A percentile compares a stretch with the other conserved stretches of the same genome.
Conservation (phyloP, 2,797 vertebrate genomes). For the Semotilus atromaculatus region DNA sequence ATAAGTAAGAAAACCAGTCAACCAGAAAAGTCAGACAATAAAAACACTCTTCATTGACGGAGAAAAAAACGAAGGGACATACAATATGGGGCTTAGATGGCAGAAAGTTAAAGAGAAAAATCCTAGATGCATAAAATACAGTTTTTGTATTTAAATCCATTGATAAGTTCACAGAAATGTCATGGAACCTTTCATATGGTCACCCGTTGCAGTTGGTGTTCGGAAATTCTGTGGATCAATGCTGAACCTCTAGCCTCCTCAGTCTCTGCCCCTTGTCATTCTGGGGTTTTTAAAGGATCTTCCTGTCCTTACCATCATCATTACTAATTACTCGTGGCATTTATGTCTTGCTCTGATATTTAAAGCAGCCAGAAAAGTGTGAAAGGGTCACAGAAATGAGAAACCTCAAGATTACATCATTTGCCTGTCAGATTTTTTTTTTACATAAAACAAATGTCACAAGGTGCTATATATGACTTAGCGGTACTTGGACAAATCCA, state of each 20-base stretch:
- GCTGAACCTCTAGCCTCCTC: slow-evolving; percentile 25
- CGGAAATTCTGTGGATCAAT: slow-evolving; percentile 3
- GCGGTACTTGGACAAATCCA: not conserved
- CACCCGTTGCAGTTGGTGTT: slow-evolving; percentile 12
- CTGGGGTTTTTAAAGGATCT: slow-evolving; percentile 42
- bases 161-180: slow-evolving; percentile 45
- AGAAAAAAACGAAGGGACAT: not conserved
- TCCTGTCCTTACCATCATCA: slow-evolving; percentile 48
- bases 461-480: slow-evolving; percentile 12
- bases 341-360: slow-evolving; percentile 66
- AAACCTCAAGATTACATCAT: slow-evolving; percentile 58
- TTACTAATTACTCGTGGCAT: slow-evolving; percentile 67
- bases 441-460: slow-evolving; percentile 22
- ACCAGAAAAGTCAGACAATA: not conserved
- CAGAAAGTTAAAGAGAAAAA: slow-evolving; percentile 2
- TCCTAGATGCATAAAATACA: slow-evolving; percentile 15
- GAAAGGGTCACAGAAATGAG: slow-evolving; percentile 53
- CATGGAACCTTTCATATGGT: slow-evolving; percentile 15
- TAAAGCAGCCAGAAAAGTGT: slow-evolving; percentile 61
- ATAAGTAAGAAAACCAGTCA: slow-evolving; percentile 84
- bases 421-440: slow-evolving; percentile 38
- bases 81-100: not conserved
- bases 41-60: not conserved
- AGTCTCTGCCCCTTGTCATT: slow-evolving; percentile 38
- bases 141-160: slow-evolving; percentile 37